These are phyloP conservation scores for Drosophila acutilabella DNA, from an alignment of 2,888 invertebrate species.

Conservation along the genomic window DNA sequence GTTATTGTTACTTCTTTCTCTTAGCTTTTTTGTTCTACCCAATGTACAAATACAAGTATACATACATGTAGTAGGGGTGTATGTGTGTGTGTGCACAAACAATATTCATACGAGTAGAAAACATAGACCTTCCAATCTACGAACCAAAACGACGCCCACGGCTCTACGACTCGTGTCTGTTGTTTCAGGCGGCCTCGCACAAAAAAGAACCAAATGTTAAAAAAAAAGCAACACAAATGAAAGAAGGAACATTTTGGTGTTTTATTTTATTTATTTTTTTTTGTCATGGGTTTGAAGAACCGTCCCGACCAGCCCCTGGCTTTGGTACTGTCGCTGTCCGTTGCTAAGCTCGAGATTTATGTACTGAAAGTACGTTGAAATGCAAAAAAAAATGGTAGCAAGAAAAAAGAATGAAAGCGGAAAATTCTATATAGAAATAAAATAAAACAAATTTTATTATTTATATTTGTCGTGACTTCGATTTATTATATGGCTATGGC, in stretches of 20 bases:
- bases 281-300: constrained; percentile 22
- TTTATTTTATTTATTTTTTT: constrained; percentile 24
- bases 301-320: background rate
- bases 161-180: constrained; percentile 64
- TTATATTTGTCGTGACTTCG: constrained; percentile 79
- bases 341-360: constrained; percentile 75
- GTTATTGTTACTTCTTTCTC: constrained; percentile 72
- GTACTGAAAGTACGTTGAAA: constrained; percentile 76
- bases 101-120: constrained; percentile 67
- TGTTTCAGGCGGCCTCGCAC: constrained; percentile 63
- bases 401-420: constrained; percentile 1
- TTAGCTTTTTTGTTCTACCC: constrained; percentile 38
- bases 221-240: background rate
- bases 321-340: constrained; percentile 47
- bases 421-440: constrained; percentile 63
- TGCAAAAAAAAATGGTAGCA: constrained; percentile 42
- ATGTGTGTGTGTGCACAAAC: constrained; percentile 51
- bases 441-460: constrained; percentile 70
- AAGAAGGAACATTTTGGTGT: constrained; percentile 21
- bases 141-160: constrained; percentile 43
- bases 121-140: constrained; percentile 24
- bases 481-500: constrained; percentile 67
- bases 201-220: constrained; percentile 5
- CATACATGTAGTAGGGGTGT: background rate
- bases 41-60: background rate